Percentiles rank a stretch among this genome's conserved stretches.
phyloP scores from a whole-genome alignment of 1,140 invertebrate genomes.

The Drosophila melanica region DNA sequence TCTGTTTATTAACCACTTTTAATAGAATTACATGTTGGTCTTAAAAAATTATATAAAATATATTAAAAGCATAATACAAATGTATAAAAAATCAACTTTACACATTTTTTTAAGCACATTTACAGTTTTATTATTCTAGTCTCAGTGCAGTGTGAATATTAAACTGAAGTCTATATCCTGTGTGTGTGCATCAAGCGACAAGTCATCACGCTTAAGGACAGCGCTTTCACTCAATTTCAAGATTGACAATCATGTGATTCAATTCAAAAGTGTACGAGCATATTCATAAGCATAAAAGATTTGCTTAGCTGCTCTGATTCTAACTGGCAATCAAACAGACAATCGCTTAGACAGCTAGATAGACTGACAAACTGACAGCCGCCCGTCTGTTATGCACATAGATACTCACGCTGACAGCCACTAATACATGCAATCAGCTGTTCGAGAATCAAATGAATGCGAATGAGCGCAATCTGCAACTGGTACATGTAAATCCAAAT shows the following conservation, averaged over 20 bases:
- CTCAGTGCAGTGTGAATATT: too few relatives aligned
- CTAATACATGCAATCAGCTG: conserved; percentile 72
- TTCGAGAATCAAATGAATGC: conserved; percentile 66
- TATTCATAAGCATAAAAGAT: conserved; percentile 79
- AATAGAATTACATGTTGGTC: too few relatives aligned
- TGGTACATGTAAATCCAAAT: conserved; percentile 65
- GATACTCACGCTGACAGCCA: conserved; percentile 27
- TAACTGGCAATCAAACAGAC: conserved; percentile 56
- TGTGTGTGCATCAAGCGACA: conserved; percentile 5
- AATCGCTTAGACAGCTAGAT: background rate
- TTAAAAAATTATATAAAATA: too few relatives aligned
- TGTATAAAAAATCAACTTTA: too few relatives aligned
- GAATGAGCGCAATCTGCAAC: conserved; percentile 50
- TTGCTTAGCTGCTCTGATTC: conserved; percentile 28
- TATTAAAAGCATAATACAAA: too few relatives aligned
- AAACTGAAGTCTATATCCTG: too few relatives aligned
- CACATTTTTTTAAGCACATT: too few relatives aligned
- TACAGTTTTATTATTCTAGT: too few relatives aligned
- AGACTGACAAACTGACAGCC: conserved; percentile 7
- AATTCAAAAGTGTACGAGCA: conserved; percentile 45
- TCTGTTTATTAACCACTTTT: too few relatives aligned
- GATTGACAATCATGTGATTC: conserved; percentile 60
- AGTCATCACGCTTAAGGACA: conserved; percentile 29
- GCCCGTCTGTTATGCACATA: background rate
- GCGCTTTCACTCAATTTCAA: conserved; percentile 57